A percentile compares a stretch with the other conserved stretches of the same genome.
phyloP scores from a whole-genome alignment of 53 echinoderm and acorn worm species.

The Arbacia lixula region DNA sequence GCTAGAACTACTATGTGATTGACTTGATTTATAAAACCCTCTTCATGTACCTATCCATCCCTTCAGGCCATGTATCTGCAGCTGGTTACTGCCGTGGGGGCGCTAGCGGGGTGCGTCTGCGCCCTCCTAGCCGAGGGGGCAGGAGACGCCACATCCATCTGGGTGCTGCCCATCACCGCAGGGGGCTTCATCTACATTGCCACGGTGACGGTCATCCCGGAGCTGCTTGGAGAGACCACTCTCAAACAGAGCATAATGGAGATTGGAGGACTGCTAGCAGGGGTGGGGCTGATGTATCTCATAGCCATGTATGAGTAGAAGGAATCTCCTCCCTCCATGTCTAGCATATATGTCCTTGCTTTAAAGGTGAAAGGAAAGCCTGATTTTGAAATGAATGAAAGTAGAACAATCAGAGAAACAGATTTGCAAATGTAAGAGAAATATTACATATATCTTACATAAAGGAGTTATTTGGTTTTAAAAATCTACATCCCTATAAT shows the following conservation, averaged over 20 bases:
- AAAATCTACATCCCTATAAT: too few relatives aligned
- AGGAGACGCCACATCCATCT: constrained; percentile 77
- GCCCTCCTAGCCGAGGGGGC: constrained; percentile 90
- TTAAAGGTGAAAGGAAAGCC: too few relatives aligned
- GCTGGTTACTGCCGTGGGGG: constrained; percentile 91
- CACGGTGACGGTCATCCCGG: constrained; percentile 94
- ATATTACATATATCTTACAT: too few relatives aligned
- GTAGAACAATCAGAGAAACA: too few relatives aligned
- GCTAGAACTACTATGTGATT: too few relatives aligned
- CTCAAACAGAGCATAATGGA: constrained; percentile 79
- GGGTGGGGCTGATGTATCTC: constrained; percentile 86
- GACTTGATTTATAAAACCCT: too few relatives aligned
- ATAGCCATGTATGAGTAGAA: constrained; percentile 74
- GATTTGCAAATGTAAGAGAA: too few relatives aligned
- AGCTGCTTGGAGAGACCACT: constrained; percentile 80
- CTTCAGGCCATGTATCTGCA: constrained; percentile 95
- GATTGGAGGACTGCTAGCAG: constrained; percentile 78
- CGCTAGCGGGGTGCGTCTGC: constrained; percentile 85
- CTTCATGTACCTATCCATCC: too few relatives aligned
- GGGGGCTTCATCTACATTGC: constrained; percentile 99
- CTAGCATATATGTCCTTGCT: too few relatives aligned
- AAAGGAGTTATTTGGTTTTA: too few relatives aligned
- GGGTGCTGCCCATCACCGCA: constrained; percentile 98
- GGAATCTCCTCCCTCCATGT: too few relatives aligned
- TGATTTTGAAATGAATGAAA: too few relatives aligned